A percentile compares a stretch with the other conserved stretches of the same genome.
phyloP scores from a whole-genome alignment of 2,113 vertebrate species.

The Caracal caracal region DNA sequence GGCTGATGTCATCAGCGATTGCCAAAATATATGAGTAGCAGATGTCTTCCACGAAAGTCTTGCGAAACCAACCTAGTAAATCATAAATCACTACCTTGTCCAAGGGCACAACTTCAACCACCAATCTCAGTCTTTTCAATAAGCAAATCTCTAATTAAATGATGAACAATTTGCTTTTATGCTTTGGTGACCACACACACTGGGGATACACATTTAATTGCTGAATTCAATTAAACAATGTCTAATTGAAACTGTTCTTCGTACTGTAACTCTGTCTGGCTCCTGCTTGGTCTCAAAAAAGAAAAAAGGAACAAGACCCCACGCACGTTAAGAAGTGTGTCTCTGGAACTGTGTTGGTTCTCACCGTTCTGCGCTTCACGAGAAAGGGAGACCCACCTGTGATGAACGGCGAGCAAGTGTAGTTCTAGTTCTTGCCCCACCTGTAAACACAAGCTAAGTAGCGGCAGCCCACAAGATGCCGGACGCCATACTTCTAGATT shows the following conservation, averaged over 20 bases:
- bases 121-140: slow-evolving; percentile 39
- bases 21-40: background rate
- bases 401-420: background rate
- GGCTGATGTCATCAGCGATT: background rate
- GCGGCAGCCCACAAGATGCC: background rate
- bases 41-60: background rate
- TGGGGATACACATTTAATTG: slow-evolving; percentile 72
- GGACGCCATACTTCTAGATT: slow-evolving; percentile 62
- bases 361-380: background rate
- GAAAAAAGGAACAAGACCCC: background rate
- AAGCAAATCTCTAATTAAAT: slow-evolving; percentile 65
- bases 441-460: slow-evolving; percentile 54
- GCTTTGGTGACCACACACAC: slow-evolving; percentile 67
- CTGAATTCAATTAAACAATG: slow-evolving; percentile 73
- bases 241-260: slow-evolving; percentile 71
- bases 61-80: background rate
- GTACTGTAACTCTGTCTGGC: slow-evolving; percentile 59
- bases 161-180: slow-evolving; percentile 39
- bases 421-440: slow-evolving; percentile 39
- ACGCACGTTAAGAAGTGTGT: slow-evolving; percentile 7
- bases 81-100: slow-evolving; percentile 26
- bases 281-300: background rate
- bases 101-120: slow-evolving; percentile 35
- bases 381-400: background rate
- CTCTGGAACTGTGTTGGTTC: background rate